Percentiles rank a stretch among this genome's conserved stretches.
These are phyloP conservation scores for Drosophila emarginata DNA, from an alignment of 2,888 invertebrate genomes.

Conservation along the genomic window DNA sequence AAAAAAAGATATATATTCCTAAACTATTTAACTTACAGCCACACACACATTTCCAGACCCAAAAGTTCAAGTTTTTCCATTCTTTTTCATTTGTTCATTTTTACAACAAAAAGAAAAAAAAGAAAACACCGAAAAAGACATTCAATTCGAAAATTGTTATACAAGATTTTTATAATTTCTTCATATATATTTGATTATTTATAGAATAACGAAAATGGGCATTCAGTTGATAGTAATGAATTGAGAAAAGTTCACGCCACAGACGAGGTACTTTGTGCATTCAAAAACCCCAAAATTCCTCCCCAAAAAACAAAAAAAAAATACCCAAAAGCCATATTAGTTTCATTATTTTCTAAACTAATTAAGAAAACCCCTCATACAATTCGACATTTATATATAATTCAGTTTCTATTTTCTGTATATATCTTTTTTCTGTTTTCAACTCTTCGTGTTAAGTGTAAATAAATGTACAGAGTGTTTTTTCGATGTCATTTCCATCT, in stretches of 20 bases:
- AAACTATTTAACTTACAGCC: conserved; percentile 58
- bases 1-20: conserved; percentile 30
- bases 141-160: conserved; percentile 49
- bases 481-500: conserved; percentile 28
- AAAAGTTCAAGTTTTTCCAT: conserved; percentile 30
- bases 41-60: conserved; percentile 11
- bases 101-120: too few species aligned
- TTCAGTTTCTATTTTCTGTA: conserved; percentile 40
- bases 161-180: conserved; percentile 72
- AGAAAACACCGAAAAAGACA: conserved; percentile 34
- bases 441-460: conserved; percentile 73
- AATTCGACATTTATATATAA: conserved; percentile 64
- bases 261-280: conserved; percentile 83
- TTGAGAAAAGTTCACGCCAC: conserved; percentile 83
- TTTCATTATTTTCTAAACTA: conserved; percentile 59
- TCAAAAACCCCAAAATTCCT: conserved; percentile 48
- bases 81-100: conserved; percentile 24
- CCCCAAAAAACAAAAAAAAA: conserved; percentile 42
- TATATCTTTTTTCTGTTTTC: conserved; percentile 40
- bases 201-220: conserved; percentile 83
- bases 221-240: conserved; percentile 83
- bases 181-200: conserved; percentile 70
- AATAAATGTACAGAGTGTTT: conserved; percentile 77
- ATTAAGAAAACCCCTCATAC: conserved; percentile 42
- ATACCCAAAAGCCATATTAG: conserved; percentile 43